Base-by-base conservation (phyloP, 2,797 vertebrate species). In the Adrianichthys oophorus region DNA sequence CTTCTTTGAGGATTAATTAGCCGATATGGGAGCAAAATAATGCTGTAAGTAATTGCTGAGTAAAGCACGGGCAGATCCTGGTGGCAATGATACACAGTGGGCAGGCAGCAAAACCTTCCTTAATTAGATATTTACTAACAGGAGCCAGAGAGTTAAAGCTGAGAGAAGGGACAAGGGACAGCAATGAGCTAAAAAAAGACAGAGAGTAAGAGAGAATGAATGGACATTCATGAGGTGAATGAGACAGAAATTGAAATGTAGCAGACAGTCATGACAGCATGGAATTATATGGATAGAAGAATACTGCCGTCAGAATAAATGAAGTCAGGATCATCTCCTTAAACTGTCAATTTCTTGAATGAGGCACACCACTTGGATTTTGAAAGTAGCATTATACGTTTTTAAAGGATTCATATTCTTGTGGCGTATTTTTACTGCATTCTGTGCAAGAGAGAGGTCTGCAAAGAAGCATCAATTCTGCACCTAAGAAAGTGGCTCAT, bases 1-100 rank as follows among this genome's bases (percentile, higher is more conserved):
- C 85, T 79, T 91, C 84, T 85, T 78, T 78, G 74, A 90, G 88
- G 85, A 77, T 79, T 92, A 87, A 91, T 91, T 90, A 90, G 85
- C 66, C n/a, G 48, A 78, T 83, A 76, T 65, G 55, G 55, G 60
- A 70, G 76, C 68, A 68, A 64, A 82, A 76, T 79, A 90, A 85
- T 68, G 70, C 70, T 41, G 73, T 76, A 74, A 17, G 57, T 91
- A 89, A 91, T 87, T 88, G 80, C 80, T 49, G 78, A 85, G 80
- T 74, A 60, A 85, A 82, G 77, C 70, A 68, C 69, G 73, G 75
- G 58, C 76, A 59, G 74, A 84, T 56, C 67, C 78, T 64, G 43
- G 64, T 60, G 77, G 87, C 86, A 88, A 87, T 86, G 76, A 86
- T 63, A 78, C 80, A 82, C 87, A 87, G 80, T 70, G 63, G 79